phyloP scores from a whole-genome alignment of 2,888 invertebrate genomes.

The Melanchra persicariae region DNA sequence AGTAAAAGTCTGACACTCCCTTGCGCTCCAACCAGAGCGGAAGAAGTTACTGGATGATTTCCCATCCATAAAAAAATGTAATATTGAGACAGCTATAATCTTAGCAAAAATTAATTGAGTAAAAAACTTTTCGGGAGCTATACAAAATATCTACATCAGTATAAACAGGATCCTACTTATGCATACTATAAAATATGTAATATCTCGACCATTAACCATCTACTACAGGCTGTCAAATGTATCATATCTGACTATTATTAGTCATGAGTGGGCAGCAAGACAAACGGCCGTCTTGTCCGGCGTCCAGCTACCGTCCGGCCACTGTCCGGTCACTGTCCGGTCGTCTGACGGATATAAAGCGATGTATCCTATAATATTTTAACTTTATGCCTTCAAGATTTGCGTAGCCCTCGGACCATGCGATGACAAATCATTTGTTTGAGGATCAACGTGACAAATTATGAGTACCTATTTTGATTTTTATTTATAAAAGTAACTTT shows the following conservation, averaged over 20 bases:
- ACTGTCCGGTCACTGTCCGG: constrained; percentile 48
- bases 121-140: too few species aligned
- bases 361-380: constrained; percentile 62
- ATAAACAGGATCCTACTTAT: neutral
- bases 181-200: constrained; percentile 3
- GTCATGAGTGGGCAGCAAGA: constrained; percentile 63
- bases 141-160: neutral
- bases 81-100: too few species aligned
- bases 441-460: constrained; percentile 43
- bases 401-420: constrained; percentile 28
- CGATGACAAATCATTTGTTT: constrained; percentile 23
- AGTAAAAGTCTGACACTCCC: too few species aligned
- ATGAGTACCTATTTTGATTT: constrained; percentile 14
- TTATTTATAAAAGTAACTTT: too few species aligned
- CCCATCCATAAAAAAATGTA: too few species aligned
- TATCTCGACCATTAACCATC: constrained; percentile 20
- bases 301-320: constrained; percentile 46
- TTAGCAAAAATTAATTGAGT: too few species aligned
- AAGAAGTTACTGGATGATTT: too few species aligned
- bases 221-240: constrained; percentile 54
- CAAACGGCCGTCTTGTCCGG: constrained; percentile 57
- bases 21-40: too few species aligned
- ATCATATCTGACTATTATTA: constrained; percentile 58
- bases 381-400: constrained; percentile 64
- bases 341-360: constrained; percentile 65